Conservation (phyloP, 2,113 vertebrate species). For the Pantherophis guttatus region DNA sequence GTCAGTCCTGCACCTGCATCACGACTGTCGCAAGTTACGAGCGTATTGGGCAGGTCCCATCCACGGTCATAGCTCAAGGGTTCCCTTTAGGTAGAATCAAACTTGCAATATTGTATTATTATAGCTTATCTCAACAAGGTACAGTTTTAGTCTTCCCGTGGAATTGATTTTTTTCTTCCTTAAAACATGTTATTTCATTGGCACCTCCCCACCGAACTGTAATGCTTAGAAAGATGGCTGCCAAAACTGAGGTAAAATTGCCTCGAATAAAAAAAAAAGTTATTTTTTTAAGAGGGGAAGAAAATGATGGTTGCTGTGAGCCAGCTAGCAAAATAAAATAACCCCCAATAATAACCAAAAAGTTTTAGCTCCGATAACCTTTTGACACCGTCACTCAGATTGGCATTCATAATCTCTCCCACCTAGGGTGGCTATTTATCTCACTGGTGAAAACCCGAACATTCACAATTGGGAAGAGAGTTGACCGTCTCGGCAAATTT, state of each 20-base stretch:
- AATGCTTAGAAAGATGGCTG: neutral
- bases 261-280: neutral
- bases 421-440: neutral
- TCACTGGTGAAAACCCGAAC: neutral
- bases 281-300: neutral
- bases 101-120: neutral
- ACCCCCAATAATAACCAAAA: neutral
- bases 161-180: neutral
- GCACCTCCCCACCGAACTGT: neutral
- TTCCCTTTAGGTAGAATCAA: neutral
- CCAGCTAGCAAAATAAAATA: neutral
- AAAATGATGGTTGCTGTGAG: neutral
- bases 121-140: neutral
- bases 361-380: neutral
- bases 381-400: neutral
- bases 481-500: neutral
- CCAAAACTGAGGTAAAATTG: neutral
- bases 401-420: neutral
- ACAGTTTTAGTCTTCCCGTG: neutral
- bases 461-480: neutral
- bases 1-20: neutral
- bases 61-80: neutral
- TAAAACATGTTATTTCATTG: neutral
- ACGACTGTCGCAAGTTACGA: neutral
- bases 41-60: neutral